Conservation (phyloP, 2,888 invertebrate species). For the Diarsia mendica region DNA sequence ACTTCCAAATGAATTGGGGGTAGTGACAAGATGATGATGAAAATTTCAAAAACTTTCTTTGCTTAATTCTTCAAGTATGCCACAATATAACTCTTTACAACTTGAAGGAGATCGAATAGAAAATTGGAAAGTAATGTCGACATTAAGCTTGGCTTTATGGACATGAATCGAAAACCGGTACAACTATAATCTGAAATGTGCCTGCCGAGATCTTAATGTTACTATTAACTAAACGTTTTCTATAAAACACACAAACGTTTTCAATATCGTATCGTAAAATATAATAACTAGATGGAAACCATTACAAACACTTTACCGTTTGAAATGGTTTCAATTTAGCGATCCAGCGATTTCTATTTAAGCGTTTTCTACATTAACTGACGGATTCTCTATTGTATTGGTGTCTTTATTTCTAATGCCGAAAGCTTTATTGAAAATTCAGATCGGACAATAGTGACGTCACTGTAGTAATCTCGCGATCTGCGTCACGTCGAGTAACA, state of each 20-base stretch:
- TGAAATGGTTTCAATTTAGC: constrained; percentile 6
- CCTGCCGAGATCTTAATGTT: constrained; percentile 43
- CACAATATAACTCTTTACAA: background rate
- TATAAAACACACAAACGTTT: constrained; percentile 21
- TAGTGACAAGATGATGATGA: background rate
- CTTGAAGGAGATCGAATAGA: constrained; percentile 19
- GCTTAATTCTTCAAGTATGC: background rate
- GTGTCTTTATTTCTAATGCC: constrained; percentile 6
- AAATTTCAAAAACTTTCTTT: background rate
- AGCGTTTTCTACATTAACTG: background rate
- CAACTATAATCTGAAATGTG: constrained; percentile 32
- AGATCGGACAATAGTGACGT: constrained; percentile 67
- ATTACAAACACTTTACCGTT: constrained; percentile 20
- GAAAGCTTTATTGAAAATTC: constrained; percentile 39
- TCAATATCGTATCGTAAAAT: constrained; percentile 21
- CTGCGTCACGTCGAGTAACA: constrained; percentile 79
- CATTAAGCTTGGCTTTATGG: constrained; percentile 12
- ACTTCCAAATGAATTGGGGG: background rate
- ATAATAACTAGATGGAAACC: constrained; percentile 19
- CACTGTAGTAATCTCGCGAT: constrained; percentile 77
- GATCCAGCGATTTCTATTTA: background rate
- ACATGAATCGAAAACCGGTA: constrained; percentile 34
- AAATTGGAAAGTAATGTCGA: constrained; percentile 31
- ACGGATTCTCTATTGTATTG: background rate
- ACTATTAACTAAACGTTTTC: constrained; percentile 52